These are phyloP conservation scores for Cephalotes varians DNA, from an alignment of 2,888 invertebrate species.

Conservation along the genomic window DNA sequence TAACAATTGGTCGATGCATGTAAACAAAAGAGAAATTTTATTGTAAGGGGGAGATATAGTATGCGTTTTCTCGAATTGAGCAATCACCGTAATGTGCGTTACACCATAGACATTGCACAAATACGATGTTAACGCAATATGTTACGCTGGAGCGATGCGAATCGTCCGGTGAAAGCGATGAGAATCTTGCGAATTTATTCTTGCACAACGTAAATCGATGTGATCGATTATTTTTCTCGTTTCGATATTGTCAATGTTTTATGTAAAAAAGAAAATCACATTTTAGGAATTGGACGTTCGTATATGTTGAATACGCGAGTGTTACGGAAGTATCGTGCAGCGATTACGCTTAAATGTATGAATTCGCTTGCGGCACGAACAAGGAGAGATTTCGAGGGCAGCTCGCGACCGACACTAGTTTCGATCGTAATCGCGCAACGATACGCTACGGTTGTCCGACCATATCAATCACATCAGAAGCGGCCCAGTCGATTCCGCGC, in stretches of 20 bases:
- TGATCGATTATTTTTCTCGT: neutral
- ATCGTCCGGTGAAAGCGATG: constrained; percentile 15
- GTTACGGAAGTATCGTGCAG: neutral
- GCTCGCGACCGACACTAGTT: constrained; percentile 35
- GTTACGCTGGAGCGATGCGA: constrained; percentile 42
- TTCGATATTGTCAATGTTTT: neutral
- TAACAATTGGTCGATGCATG: neutral
- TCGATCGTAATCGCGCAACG: constrained; percentile 48
- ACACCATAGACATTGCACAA: constrained; percentile 53
- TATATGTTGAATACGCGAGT: neutral
- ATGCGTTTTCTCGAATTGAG: constrained; percentile 35
- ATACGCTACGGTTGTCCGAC: constrained; percentile 61
- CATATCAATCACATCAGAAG: constrained; percentile 71
- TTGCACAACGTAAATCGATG: neutral
- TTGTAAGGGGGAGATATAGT: constrained; percentile 18
- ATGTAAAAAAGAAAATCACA: neutral
- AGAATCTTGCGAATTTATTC: constrained; percentile 19
- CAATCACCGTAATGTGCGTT: constrained; percentile 52
- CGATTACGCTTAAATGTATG: neutral
- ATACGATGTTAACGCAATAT: constrained; percentile 54
- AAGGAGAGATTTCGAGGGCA: constrained; percentile 2
- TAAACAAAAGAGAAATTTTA: constrained; percentile 25
- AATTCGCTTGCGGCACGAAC: neutral
- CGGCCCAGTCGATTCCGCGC: constrained; percentile 58
- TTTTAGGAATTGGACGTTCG: neutral